Evolutionary conservation across 2,797 vertebrate genomes (phyloP).

Genomic region (Notolabrus celidotus): DNA sequence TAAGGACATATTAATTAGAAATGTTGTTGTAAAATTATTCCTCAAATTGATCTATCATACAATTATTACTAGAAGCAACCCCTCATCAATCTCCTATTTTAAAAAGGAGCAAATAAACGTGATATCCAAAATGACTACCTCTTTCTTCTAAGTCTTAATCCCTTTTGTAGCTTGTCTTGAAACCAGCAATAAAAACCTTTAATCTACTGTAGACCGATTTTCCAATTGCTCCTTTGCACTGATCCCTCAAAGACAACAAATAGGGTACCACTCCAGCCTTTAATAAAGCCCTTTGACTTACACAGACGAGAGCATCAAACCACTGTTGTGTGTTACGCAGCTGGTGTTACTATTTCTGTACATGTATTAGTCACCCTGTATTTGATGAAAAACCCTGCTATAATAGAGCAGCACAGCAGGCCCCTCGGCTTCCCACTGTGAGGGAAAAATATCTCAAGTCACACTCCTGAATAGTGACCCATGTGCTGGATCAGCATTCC

Average conservation of each 20-base stretch:
- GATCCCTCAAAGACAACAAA: conserved; percentile 1
- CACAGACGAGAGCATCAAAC: conserved; percentile 19
- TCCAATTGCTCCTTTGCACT: neutral
- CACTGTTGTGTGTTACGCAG: conserved; percentile 22
- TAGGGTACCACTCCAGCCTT: conserved; percentile 2
- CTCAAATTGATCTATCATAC: too few species aligned
- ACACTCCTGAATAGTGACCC: conserved; percentile 35
- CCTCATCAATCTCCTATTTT: too few species aligned
- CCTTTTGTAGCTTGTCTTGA: too few species aligned
- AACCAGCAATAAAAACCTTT: too few species aligned
- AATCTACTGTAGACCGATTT: too few species aligned
- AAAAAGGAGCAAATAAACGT: too few species aligned
- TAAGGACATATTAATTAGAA: too few species aligned
- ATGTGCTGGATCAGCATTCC: conserved; percentile 68
- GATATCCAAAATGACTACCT: too few species aligned
- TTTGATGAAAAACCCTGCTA: conserved; percentile 44
- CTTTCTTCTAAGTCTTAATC: too few species aligned
- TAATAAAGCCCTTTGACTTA: conserved; percentile 12
- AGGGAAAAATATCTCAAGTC: conserved; percentile 25
- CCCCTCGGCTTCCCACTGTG: conserved; percentile 11
- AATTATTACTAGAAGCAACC: too few species aligned
- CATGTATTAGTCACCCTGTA: conserved; percentile 30
- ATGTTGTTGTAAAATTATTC: too few species aligned
- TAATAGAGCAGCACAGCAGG: conserved; percentile 24
- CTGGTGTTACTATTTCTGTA: conserved; percentile 53